Base-by-base conservation (phyloP, 2,113 vertebrate genomes). In the Smithornis capensis region DNA sequence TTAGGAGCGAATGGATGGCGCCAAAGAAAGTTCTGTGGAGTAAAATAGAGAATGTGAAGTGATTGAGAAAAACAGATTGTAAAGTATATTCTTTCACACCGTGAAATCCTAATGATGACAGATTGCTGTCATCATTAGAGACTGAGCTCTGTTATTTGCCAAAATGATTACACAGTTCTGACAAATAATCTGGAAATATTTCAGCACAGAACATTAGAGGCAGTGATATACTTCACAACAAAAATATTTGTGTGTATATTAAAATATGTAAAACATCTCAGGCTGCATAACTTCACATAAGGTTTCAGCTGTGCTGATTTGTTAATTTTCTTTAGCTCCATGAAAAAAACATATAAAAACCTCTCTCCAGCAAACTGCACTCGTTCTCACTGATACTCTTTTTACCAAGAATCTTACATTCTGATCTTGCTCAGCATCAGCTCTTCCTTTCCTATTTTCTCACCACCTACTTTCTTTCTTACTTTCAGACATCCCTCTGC, bases 111-210 rank as follows among this genome's bases (percentile, higher is more conserved):
- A 91, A 94, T 87, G 87, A 95, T 95, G 87, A 92, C 91, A 95
- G 90, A 92, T 94, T 96, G 90, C 90, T 92, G 89, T 92, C 95
- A 92, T 94, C 94, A 96, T 95, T 91, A 94, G 70, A 91, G 50
- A 69, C 55, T 76, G 74, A 80, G 71, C 29, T 95, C 84, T 87
- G 38, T 78, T 95, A 91, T 94, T 95, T 94, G 95, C 93, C 89
- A 95, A 89, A 92, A 94, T 92, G 57, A 91, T 94, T 91, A 85
- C 94, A 85, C 71, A 84, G 63, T 80, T 83, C 90, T 90, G 87
- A 95, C 75, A 94, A 91, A 83, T 77, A 94, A 86, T 11, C 70
- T 91, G 82, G 77, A 94, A 87, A 77, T 83, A 85, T 83, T 94
- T 96, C 68, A 91, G 37, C 29, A 65, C 27, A 70, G 52, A 94